A percentile compares a stretch with the other conserved stretches of the same genome.
These are phyloP conservation scores for Sarcoramphus papa DNA, from an alignment of 2,797 vertebrate species.

Conservation along the genomic window DNA sequence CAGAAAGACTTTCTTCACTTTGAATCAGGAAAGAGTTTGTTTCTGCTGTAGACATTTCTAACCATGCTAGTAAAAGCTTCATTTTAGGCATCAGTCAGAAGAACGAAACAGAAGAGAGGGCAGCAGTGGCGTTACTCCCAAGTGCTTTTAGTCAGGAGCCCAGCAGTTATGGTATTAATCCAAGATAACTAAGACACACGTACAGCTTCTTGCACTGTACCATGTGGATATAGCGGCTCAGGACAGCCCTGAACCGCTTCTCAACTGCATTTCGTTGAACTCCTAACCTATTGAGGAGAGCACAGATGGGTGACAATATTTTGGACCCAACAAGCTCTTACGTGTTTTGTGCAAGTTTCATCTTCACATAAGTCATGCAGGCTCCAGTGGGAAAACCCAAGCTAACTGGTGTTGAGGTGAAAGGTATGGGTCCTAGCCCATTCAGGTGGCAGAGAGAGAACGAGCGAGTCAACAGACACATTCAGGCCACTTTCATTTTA, in stretches of 20 bases:
- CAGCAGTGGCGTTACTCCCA: not conserved
- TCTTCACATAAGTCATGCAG: not conserved
- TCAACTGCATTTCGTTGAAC: not conserved
- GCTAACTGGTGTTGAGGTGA: not conserved
- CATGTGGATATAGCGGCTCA: fast-evolving
- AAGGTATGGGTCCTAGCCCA: not conserved
- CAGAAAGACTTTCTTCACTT: not conserved
- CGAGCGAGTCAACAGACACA: fast-evolving
- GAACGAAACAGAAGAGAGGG: not conserved
- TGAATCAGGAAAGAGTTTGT: not conserved
- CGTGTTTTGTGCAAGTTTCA: not conserved
- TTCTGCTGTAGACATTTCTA: not conserved
- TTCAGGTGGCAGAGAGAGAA: not conserved
- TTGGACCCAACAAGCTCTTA: not conserved
- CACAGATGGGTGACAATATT: not conserved
- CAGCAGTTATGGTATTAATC: not conserved
- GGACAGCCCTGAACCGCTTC: not conserved
- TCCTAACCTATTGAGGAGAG: not conserved
- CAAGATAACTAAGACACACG: not conserved
- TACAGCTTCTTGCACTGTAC: not conserved
- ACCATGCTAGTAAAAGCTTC: not conserved
- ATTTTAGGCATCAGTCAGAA: not conserved
- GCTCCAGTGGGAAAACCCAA: not conserved
- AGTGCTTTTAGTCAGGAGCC: not conserved
- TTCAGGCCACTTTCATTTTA: not conserved